These are phyloP conservation scores for Tachina grossa DNA, from an alignment of 2,888 invertebrate genomes.

Conservation along the genomic window DNA sequence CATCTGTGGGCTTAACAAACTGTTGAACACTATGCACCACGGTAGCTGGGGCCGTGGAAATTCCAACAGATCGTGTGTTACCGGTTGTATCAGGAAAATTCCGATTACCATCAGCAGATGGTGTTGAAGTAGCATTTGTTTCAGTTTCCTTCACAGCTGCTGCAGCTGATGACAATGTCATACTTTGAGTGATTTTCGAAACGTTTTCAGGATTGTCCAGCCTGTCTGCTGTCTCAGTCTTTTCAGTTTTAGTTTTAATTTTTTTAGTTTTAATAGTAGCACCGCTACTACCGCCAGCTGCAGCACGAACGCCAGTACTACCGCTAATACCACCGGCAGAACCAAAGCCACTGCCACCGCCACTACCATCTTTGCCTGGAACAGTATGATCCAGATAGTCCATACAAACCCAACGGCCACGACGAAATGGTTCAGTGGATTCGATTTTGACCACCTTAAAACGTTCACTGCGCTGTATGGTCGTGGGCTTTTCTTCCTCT, in stretches of 20 bases:
- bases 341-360: background rate
- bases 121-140: conserved; percentile 77
- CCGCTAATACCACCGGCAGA: conserved; percentile 66
- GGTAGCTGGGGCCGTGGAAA: conserved; percentile 83
- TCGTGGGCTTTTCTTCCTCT: conserved; percentile 85
- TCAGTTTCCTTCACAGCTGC: conserved; percentile 77
- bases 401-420: conserved; percentile 97
- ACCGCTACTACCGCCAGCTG: conserved; percentile 63
- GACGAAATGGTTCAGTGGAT: conserved; percentile 95
- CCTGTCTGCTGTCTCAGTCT: conserved; percentile 75
- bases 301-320: conserved; percentile 64
- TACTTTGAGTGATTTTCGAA: conserved; percentile 80
- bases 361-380: conserved; percentile 71
- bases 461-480: conserved; percentile 90
- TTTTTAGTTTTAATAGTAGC: background rate
- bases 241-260: conserved; percentile 76
- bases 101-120: conserved; percentile 79
- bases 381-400: conserved; percentile 94
- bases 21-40: conserved; percentile 80
- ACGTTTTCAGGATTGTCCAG: conserved; percentile 63
- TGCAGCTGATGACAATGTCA: conserved; percentile 78
- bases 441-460: conserved; percentile 98
- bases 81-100: conserved; percentile 74
- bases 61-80: conserved; percentile 71
- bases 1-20: conserved; percentile 70